Percentiles rank a stretch among this genome's conserved stretches.
Evolutionary conservation across 2,113 vertebrate genomes (phyloP).

Genomic region (Picathartes gymnocephalus): DNA sequence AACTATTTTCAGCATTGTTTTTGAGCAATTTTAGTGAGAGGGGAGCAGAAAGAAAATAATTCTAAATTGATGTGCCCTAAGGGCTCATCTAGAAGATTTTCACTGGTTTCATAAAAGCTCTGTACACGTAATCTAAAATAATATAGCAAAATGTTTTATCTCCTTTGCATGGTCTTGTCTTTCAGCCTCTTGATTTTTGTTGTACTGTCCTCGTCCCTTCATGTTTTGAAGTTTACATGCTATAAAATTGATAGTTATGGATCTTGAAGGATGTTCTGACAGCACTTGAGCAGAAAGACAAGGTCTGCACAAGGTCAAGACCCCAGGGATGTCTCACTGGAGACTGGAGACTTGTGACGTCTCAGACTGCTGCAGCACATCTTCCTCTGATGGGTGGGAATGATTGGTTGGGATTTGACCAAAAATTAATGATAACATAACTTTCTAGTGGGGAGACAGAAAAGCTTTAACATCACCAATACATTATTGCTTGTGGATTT

Average conservation of each 20-base stretch:
- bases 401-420: background rate
- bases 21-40: background rate
- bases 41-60: background rate
- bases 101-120: background rate
- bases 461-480: background rate
- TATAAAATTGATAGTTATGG: background rate
- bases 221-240: background rate
- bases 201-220: background rate
- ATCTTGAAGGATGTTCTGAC: background rate
- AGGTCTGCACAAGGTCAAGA: background rate
- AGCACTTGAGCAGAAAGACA: background rate
- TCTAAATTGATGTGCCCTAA: background rate
- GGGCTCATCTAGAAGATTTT: background rate
- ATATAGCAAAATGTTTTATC: background rate
- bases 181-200: background rate
- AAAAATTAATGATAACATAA: background rate
- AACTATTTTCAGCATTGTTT: background rate
- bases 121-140: background rate
- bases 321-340: background rate
- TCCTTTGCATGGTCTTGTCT: background rate
- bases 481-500: background rate
- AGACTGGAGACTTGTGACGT: background rate
- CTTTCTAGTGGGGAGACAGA: background rate
- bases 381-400: background rate
- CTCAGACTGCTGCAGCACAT: background rate